phyloP scores from a whole-genome alignment of 1,140 invertebrate genomes.

The Leptinotarsa lineolata region DNA sequence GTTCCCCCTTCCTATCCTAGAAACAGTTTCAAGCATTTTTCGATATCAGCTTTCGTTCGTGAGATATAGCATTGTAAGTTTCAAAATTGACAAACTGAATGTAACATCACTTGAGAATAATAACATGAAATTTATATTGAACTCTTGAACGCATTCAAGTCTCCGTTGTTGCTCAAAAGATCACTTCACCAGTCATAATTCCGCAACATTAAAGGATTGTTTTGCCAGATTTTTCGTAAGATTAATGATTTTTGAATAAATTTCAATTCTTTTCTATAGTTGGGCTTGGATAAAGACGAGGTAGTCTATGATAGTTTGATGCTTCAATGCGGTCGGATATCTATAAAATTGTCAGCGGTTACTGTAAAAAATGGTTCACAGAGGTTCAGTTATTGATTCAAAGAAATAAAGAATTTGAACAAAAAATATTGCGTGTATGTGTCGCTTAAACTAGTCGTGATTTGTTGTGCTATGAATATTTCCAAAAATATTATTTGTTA shows the following conservation, averaged over 20 bases:
- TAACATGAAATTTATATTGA: no score
- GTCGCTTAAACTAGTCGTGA: no score
- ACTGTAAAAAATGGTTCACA: neutral
- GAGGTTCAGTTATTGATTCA: neutral
- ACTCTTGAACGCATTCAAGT: slow-evolving; percentile 14
- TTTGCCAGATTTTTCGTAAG: slow-evolving; percentile 36
- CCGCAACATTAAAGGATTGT: slow-evolving; percentile 26
- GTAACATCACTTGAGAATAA: no score
- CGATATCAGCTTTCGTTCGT: no score
- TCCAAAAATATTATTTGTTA: no score
- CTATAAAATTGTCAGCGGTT: slow-evolving; percentile 5
- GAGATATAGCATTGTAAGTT: no score
- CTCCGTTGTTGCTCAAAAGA: slow-evolving; percentile 1
- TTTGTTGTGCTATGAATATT: no score
- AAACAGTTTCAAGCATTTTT: no score
- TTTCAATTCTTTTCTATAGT: slow-evolving; percentile 61
- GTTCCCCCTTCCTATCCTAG: no score
- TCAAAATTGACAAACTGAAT: no score
- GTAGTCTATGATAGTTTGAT: slow-evolving; percentile 62
- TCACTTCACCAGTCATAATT: slow-evolving; percentile 28
- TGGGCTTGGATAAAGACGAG: slow-evolving; percentile 86
- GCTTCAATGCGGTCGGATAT: slow-evolving; percentile 26
- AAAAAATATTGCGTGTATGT: no score
- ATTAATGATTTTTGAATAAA: slow-evolving; percentile 41
- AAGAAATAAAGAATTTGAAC: no score